Evolutionary conservation across 2,888 invertebrate species (phyloP), one percentile per base, ranked within the genome.

Genomic region (Hipparchia sbordonii): DNA sequence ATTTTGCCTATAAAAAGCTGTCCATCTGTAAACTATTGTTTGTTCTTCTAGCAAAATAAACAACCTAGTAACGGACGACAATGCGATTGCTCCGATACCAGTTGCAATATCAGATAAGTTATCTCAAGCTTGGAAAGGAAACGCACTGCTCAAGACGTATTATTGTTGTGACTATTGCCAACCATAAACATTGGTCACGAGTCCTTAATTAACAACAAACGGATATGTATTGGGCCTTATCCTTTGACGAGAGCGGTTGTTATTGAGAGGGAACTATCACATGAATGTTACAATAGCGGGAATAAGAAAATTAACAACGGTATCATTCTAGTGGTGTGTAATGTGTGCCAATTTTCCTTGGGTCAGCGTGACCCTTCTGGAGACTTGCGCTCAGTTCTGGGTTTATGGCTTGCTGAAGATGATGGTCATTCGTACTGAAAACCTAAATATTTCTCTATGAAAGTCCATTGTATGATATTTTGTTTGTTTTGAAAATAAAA

Each of bases 61-160:
- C 85, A 84, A 89, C 88, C 86, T 88, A 85, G 81, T 82, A 85
- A 85, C 85, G 79, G 72, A 72, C 74, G 72, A 73, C 73, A 77
- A 85, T 79, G 78, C 78, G 86, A 90, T 88, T 86, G 82, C 82
- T 80, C 80, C 78, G 85, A 86, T 89, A 85, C 83, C 85, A 79
- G 84, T 85, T 87, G 86, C 86, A 85, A 84, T 84, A 90, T 92
- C 90, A 88, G 90, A 92, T 92, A 91, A 88, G 82, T 82, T 77
- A 82, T 79, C 81, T 75, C 69, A 59, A 80, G 81, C 85, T 84
- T 80, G 80, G 82, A 88, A 86, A 89, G 88, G 88, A 87, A 90
- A 87, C 79, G 79, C 81, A 79, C 82, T 79, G 80, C 80, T 84
- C 82, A 79, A 85, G 82, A 85, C 83, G 84, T 87, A 90, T 88